phyloP scores from a whole-genome alignment of 2,888 invertebrate genomes.

The Andricus curvator region DNA sequence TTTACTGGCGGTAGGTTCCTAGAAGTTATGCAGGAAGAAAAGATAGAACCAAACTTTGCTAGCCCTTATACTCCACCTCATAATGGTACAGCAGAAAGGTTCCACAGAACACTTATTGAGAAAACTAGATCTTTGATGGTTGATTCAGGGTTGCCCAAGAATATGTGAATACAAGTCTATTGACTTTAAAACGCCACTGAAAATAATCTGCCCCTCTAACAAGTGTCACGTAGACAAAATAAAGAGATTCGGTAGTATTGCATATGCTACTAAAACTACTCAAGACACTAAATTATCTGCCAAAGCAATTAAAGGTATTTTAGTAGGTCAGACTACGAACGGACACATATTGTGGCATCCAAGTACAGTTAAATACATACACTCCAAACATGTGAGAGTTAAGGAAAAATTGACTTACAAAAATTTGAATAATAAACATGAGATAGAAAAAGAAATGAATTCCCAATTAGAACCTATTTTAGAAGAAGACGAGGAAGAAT shows the following conservation, averaged over 20 bases:
- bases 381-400: conserved; percentile 47
- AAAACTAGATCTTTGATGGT: conserved; percentile 45
- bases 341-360: conserved; percentile 51
- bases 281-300: no score
- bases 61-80: conserved; percentile 42
- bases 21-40: conserved; percentile 42
- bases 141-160: conserved; percentile 46
- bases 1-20: not conserved
- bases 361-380: conserved; percentile 30
- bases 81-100: conserved; percentile 52
- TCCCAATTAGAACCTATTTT: no score
- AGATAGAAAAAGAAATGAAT: no score
- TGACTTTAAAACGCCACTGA: no score
- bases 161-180: no score
- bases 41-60: conserved; percentile 31
- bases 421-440: no score
- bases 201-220: no score
- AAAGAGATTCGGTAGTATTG: no score
- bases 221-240: no score
- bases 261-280: no score
- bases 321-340: conserved; percentile 43
- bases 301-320: not conserved
- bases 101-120: conserved; percentile 46
- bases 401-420: no score
- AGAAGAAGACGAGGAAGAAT: no score